Evolutionary conservation across 2,797 vertebrate genomes (phyloP).

Genomic region (Enteromius treurensis): DNA sequence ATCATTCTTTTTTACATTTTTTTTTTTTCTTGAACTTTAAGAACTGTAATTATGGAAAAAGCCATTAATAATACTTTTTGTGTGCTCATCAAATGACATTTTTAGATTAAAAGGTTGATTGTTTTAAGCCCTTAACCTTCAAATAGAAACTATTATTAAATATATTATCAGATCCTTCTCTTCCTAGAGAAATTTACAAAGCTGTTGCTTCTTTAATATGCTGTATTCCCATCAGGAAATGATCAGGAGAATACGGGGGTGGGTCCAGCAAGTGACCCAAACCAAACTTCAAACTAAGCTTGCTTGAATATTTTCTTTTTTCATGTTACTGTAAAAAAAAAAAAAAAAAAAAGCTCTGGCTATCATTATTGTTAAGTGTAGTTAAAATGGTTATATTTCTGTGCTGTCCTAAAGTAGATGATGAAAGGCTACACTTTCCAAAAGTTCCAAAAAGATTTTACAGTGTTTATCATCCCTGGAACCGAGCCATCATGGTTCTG

Average conservation of each 20-base stretch:
- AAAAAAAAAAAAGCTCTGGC: background rate
- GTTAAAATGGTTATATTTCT: background rate
- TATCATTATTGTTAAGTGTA: background rate
- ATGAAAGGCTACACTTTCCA: background rate
- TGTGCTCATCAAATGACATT: conserved; percentile 50
- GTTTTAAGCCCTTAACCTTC: conserved; percentile 68
- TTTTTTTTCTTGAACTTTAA: background rate
- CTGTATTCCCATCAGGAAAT: background rate
- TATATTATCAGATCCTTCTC: background rate
- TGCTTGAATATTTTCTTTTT: background rate
- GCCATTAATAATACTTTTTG: background rate
- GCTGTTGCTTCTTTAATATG: background rate
- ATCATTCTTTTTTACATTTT: background rate
- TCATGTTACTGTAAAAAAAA: background rate
- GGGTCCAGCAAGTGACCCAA: background rate
- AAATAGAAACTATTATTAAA: conserved; percentile 50
- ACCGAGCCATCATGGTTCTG: conserved; percentile 54
- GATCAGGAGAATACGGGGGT: background rate
- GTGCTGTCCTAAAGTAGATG: background rate
- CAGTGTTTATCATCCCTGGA: background rate
- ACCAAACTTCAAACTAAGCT: background rate
- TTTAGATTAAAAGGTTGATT: conserved; percentile 65
- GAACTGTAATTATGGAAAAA: background rate
- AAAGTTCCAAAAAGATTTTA: background rate
- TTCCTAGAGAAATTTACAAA: background rate